These are phyloP conservation scores for Strigamia maritima DNA, from an alignment of 2,888 invertebrate genomes.

Conservation along the genomic window DNA sequence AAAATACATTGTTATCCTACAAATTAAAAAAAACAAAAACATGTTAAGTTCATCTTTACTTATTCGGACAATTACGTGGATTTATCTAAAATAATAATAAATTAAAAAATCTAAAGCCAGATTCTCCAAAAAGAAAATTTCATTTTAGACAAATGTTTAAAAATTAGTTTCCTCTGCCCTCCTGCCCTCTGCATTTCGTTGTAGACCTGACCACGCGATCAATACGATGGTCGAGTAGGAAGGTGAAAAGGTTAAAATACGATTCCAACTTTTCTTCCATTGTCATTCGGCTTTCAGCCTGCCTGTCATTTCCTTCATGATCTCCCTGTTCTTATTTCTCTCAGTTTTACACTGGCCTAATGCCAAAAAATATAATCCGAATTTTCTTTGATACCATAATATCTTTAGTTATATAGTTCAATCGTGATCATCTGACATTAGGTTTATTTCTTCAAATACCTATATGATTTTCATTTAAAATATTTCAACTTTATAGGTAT, in stretches of 20 bases:
- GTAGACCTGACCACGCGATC: slow-evolving; percentile 31
- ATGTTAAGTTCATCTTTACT: no score
- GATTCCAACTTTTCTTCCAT: slow-evolving; percentile 32
- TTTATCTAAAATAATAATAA: no score
- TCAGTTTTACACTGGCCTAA: not conserved
- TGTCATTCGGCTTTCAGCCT: slow-evolving; percentile 27
- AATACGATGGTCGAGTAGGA: slow-evolving; percentile 21
- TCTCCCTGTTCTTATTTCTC: slow-evolving; percentile 12
- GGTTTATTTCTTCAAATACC: not conserved
- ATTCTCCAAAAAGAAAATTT: not conserved
- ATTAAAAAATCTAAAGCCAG: no score
- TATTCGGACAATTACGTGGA: no score
- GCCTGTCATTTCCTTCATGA: slow-evolving; percentile 28
- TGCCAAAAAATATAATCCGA: slow-evolving; percentile 27
- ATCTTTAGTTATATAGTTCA: not conserved
- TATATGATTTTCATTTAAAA: no score
- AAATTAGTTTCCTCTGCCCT: slow-evolving; percentile 30
- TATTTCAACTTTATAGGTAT: no score
- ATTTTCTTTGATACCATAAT: not conserved
- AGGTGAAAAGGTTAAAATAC: slow-evolving; percentile 32
- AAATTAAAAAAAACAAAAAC: no score
- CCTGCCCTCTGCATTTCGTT: slow-evolving; percentile 25
- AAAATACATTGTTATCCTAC: no score
- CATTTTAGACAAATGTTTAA: not conserved
- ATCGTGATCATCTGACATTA: slow-evolving; percentile 1